Percentiles rank a stretch among this genome's conserved stretches.
These are phyloP conservation scores for Stenopsyche tienmushanensis DNA, from an alignment of 1,140 invertebrate species.

Conservation along the genomic window DNA sequence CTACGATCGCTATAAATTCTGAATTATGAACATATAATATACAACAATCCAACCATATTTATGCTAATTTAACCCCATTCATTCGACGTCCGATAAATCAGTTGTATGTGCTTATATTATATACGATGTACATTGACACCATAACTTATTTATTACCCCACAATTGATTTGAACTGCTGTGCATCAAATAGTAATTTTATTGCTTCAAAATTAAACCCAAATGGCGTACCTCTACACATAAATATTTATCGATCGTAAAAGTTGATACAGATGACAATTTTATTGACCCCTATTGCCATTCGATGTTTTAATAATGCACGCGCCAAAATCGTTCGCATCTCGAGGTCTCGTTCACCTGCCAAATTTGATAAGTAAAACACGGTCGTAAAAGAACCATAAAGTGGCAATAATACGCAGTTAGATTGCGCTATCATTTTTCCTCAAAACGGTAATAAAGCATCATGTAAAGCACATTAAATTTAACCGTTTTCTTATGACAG, in stretches of 20 bases:
- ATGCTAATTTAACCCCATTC: too few species aligned
- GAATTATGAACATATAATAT: too few species aligned
- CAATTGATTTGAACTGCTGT: too few species aligned
- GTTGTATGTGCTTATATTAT: too few species aligned
- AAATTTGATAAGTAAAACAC: conserved; percentile 24
- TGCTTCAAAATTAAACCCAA: conserved; percentile 14
- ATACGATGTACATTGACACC: too few species aligned
- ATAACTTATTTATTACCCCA: too few species aligned
- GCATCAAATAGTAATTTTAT: too few species aligned
- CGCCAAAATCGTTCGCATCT: background rate
- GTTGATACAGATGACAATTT: conserved; percentile 13
- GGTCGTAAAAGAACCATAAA: conserved; percentile 34
- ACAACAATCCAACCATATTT: too few species aligned
- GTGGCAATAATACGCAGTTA: conserved; percentile 36
- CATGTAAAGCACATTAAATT: conserved; percentile 37
- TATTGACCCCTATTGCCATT: conserved; percentile 10
- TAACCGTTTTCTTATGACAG: conserved; percentile 11
- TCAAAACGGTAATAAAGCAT: conserved; percentile 32
- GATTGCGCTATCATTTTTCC: conserved; percentile 38
- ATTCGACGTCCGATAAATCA: too few species aligned
- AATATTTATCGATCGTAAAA: conserved; percentile 22
- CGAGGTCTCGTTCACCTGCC: background rate
- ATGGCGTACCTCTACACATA: too few species aligned
- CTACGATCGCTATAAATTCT: too few species aligned
- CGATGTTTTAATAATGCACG: conserved; percentile 12